These are phyloP conservation scores for Capromys pilorides DNA, from an alignment of 2,797 vertebrate genomes.

Conservation along the genomic window DNA sequence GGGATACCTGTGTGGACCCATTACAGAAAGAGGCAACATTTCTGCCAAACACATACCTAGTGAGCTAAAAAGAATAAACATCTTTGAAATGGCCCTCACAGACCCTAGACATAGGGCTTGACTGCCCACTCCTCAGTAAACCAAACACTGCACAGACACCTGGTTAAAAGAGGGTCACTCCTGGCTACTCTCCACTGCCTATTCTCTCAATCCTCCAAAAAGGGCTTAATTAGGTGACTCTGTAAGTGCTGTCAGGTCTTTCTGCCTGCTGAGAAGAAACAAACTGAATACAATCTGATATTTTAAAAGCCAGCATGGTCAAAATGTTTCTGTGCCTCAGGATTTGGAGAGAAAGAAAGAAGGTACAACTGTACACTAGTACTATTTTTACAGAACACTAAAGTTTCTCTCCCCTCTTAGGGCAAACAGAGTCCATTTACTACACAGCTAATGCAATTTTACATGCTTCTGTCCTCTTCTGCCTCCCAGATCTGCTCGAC, in stretches of 20 bases:
- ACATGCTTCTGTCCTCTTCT: neutral
- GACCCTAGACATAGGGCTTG: neutral
- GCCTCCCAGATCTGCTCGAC: neutral
- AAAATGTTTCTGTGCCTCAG: neutral
- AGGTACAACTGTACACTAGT: neutral
- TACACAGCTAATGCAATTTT: neutral
- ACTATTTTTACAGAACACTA: neutral
- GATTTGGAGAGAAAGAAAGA: constrained; percentile 2
- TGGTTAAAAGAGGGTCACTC: too few relatives aligned
- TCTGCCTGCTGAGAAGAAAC: neutral
- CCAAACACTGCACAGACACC: neutral
- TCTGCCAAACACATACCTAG: neutral
- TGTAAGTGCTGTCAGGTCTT: neutral
- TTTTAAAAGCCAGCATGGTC: neutral
- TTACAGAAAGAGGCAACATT: neutral
- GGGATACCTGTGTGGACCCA: neutral
- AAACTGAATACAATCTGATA: neutral
- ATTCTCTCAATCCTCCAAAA: neutral
- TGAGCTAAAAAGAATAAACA: neutral
- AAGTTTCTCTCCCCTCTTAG: neutral
- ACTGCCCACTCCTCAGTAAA: neutral
- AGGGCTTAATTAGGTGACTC: neutral
- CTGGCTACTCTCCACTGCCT: neutral
- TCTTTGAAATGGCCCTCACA: neutral
- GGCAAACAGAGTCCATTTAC: neutral